Conservation (phyloP, 2,797 vertebrate genomes). For the Lepus oiostolus region DNA sequence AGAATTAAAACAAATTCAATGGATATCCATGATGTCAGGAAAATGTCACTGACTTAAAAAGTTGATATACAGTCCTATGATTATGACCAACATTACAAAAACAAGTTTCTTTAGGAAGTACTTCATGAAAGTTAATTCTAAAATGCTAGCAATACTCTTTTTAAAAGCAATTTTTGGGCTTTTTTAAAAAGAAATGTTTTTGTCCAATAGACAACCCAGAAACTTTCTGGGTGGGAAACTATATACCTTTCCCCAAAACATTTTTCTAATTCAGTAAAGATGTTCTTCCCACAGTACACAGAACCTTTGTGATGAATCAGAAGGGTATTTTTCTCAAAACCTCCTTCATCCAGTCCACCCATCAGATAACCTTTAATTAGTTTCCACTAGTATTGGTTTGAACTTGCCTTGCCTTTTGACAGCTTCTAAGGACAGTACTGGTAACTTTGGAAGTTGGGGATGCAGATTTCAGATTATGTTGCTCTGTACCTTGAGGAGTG, state of each 20-base stretch:
- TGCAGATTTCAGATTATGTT: not conserved
- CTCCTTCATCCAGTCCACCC: not conserved
- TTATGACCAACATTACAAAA: constrained; percentile 36
- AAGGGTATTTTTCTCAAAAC: constrained; percentile 59
- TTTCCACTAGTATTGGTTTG: constrained; percentile 36
- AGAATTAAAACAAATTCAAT: constrained; percentile 63
- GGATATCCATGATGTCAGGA: constrained; percentile 12
- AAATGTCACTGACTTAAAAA: constrained; percentile 55
- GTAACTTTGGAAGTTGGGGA: constrained; percentile 9
- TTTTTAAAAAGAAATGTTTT: not conserved
- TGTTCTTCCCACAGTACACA: constrained; percentile 34
- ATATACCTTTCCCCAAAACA: not conserved
- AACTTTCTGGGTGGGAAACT: not conserved
- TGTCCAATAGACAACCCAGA: constrained; percentile 58
- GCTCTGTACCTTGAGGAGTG: constrained; percentile 39
- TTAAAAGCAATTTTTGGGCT: not conserved
- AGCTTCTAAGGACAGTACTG: constrained; percentile 20
- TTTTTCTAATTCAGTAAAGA: constrained; percentile 36
- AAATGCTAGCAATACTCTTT: not conserved
- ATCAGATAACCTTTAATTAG: constrained; percentile 34
- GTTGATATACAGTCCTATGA: constrained; percentile 12
- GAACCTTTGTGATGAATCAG: constrained; percentile 39
- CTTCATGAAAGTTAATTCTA: constrained; percentile 27
- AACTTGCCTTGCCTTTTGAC: constrained; percentile 31
- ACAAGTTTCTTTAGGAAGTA: constrained; percentile 48